These are phyloP conservation scores for Polia nebulosa DNA, from an alignment of 2,888 invertebrate species.

Conservation along the genomic window DNA sequence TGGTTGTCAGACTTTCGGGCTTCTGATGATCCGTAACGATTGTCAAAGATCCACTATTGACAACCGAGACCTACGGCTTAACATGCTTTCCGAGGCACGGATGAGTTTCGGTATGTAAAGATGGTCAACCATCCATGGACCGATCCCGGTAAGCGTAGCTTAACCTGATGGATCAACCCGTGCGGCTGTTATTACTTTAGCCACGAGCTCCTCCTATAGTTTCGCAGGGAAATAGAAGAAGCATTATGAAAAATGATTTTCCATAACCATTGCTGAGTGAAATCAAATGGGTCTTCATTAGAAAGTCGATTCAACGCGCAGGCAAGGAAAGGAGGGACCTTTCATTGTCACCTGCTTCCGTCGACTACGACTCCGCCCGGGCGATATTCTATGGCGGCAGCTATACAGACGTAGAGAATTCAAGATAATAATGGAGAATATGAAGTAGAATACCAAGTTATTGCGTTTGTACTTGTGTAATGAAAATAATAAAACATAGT, in stretches of 20 bases:
- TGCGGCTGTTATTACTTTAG: neutral
- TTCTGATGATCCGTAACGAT: too few relatives aligned
- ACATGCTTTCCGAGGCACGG: too few relatives aligned
- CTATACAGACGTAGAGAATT: constrained; percentile 35
- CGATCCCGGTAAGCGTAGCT: too few relatives aligned
- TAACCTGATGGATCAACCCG: too few relatives aligned
- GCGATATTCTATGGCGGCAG: constrained; percentile 53
- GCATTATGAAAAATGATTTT: constrained; percentile 22
- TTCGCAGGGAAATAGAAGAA: constrained; percentile 27
- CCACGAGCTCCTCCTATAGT: neutral
- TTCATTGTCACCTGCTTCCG: constrained; percentile 67
- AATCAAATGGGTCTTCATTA: constrained; percentile 67
- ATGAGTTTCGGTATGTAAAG: too few relatives aligned
- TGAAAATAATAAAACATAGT: too few relatives aligned
- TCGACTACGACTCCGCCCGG: constrained; percentile 37
- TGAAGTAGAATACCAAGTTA: constrained; percentile 33
- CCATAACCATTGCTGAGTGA: constrained; percentile 36
- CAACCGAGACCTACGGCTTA: too few relatives aligned
- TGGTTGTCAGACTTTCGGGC: too few relatives aligned
- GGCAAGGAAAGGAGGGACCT: constrained; percentile 39
- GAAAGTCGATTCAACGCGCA: constrained; percentile 58
- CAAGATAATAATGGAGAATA: constrained; percentile 50
- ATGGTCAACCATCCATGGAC: too few relatives aligned
- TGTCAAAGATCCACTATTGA: too few relatives aligned
- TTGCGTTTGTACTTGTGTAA: constrained; percentile 24